These are phyloP conservation scores for Arrhamphus sclerolepis DNA, from an alignment of 2,797 vertebrate genomes.

Conservation along the genomic window DNA sequence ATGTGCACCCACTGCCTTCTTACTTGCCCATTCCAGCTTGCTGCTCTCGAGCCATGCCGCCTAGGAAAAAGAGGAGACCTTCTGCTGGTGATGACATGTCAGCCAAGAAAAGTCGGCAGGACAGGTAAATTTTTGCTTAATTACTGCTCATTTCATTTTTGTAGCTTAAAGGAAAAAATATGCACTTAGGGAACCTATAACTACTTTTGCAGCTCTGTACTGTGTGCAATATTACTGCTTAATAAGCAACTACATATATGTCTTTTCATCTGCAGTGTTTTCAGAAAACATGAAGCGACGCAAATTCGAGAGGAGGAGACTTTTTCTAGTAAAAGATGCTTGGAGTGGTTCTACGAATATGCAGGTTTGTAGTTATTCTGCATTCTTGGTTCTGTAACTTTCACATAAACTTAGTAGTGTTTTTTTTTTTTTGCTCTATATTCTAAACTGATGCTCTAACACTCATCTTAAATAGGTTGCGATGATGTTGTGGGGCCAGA, in stretches of 20 bases:
- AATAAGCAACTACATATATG: slow-evolving; percentile 2
- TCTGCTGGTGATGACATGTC: slow-evolving; percentile 95
- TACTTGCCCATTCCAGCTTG: slow-evolving; percentile 82
- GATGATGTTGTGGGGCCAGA: slow-evolving; percentile 97
- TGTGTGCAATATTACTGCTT: not conserved
- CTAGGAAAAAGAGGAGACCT: slow-evolving; percentile 99
- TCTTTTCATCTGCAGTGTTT: slow-evolving; percentile 81
- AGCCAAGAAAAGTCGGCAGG: slow-evolving; percentile 98
- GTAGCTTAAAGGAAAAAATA: not conserved
- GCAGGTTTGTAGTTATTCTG: slow-evolving; percentile 81
- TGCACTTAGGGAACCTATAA: not conserved
- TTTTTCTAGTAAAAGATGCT: slow-evolving; percentile 98
- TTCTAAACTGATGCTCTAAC: slow-evolving; percentile 6
- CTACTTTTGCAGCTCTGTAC: not conserved
- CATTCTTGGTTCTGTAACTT: not conserved
- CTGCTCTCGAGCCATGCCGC: slow-evolving; percentile 98
- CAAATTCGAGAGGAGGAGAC: slow-evolving; percentile 94
- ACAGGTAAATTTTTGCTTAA: slow-evolving; percentile 81
- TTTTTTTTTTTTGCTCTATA: not conserved
- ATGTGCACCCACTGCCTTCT: not conserved
- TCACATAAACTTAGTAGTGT: not conserved
- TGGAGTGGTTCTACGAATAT: slow-evolving; percentile 99
- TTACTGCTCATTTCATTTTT: not conserved
- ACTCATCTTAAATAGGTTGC: slow-evolving; percentile 80
- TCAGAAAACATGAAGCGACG: slow-evolving; percentile 93